These are phyloP conservation scores for Noctua comes DNA, from an alignment of 2,888 invertebrate species.

Conservation along the genomic window DNA sequence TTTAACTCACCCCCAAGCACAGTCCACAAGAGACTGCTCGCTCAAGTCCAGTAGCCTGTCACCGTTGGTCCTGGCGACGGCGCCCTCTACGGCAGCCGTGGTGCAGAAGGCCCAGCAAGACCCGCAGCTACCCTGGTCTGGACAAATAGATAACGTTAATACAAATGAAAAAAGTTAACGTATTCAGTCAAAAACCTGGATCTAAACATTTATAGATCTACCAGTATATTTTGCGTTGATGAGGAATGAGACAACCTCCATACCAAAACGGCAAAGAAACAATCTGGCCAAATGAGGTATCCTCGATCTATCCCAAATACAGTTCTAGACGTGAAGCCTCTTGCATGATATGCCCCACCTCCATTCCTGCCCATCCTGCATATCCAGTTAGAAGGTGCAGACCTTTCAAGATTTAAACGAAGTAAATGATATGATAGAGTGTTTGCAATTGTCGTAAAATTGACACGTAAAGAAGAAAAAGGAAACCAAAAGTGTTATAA, in stretches of 20 bases:
- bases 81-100: constrained; percentile 75
- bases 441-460: background rate
- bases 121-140: constrained; percentile 76
- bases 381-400: background rate
- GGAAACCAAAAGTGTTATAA: background rate
- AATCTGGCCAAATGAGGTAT: background rate
- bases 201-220: background rate
- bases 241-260: background rate
- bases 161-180: background rate
- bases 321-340: background rate
- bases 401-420: background rate
- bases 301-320: background rate
- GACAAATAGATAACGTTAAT: background rate
- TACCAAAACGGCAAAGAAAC: background rate
- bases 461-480: background rate
- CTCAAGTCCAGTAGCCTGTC: constrained; percentile 74
- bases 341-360: background rate
- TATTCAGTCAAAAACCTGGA: background rate
- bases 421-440: background rate
- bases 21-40: constrained; percentile 79
- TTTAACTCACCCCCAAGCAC: constrained; percentile 76
- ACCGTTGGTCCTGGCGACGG: constrained; percentile 71
- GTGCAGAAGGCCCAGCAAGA: constrained; percentile 79
- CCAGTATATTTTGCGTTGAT: background rate
- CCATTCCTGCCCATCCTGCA: background rate